Evolutionary conservation across 2,797 vertebrate genomes (phyloP).

Genomic region (Oreochromis mossambicus): DNA sequence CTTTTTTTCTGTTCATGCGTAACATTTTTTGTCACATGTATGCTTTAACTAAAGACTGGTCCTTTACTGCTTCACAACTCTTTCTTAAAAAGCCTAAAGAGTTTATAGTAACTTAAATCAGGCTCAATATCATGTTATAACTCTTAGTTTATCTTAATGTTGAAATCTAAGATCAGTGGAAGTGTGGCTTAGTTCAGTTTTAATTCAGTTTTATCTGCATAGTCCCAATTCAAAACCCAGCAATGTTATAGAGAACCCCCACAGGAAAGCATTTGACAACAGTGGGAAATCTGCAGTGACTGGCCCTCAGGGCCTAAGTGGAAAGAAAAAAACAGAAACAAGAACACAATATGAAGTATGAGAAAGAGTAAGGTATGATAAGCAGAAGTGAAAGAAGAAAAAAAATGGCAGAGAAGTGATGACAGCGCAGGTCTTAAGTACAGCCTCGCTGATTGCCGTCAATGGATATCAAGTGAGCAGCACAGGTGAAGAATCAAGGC

Average conservation of each 20-base stretch:
- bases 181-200: background rate
- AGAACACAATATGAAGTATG: background rate
- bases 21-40: background rate
- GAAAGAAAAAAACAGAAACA: background rate
- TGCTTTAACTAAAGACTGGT: background rate
- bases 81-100: background rate
- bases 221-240: background rate
- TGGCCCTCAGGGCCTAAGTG: fast-evolving
- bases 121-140: background rate
- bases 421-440: background rate
- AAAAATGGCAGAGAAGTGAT: background rate
- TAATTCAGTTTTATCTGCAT: background rate
- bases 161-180: background rate
- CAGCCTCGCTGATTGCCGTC: background rate
- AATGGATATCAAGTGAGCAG: background rate
- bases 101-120: background rate
- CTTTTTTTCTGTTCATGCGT: background rate
- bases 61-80: no score
- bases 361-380: background rate
- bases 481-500: background rate
- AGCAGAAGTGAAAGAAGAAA: background rate
- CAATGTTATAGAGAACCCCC: background rate
- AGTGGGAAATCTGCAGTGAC: background rate
- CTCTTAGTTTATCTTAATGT: background rate
- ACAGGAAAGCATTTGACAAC: background rate